These are phyloP conservation scores for Drosophila elegans DNA, from an alignment of 1,140 invertebrate genomes.

Conservation along the genomic window DNA sequence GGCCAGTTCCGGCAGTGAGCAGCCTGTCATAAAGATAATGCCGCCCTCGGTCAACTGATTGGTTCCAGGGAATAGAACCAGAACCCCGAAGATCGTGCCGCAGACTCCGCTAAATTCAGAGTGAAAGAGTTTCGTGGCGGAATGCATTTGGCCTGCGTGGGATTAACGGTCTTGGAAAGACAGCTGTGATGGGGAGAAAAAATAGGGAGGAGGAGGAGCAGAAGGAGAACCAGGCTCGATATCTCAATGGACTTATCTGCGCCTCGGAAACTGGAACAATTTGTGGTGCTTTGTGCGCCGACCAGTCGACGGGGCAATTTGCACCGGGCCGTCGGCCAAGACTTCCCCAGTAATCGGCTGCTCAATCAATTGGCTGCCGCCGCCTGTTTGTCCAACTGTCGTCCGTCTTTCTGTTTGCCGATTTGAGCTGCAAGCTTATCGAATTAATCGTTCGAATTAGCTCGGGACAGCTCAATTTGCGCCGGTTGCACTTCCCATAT, in stretches of 20 bases:
- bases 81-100: slow-evolving; percentile 34
- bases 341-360: slow-evolving; percentile 68
- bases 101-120: slow-evolving; percentile 11
- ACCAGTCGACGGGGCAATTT: slow-evolving; percentile 61
- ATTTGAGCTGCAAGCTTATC: slow-evolving; percentile 76
- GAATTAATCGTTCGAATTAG: slow-evolving; percentile 81
- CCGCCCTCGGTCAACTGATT: slow-evolving; percentile 24
- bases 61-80: slow-evolving; percentile 20
- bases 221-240: slow-evolving; percentile 11
- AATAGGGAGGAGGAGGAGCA: not conserved
- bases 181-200: slow-evolving; percentile 14
- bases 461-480: slow-evolving; percentile 71
- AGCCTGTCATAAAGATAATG: slow-evolving; percentile 47
- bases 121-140: slow-evolving; percentile 15
- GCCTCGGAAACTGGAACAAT: slow-evolving; percentile 56
- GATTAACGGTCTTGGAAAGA: slow-evolving; percentile 49
- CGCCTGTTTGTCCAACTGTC: slow-evolving; percentile 69
- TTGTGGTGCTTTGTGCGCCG: slow-evolving; percentile 28
- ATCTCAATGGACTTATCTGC: slow-evolving; percentile 71
- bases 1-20: slow-evolving; percentile 16
- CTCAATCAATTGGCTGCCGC: slow-evolving; percentile 76
- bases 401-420: slow-evolving; percentile 40
- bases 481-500: slow-evolving; percentile 15
- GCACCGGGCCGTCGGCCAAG: slow-evolving; percentile 43
- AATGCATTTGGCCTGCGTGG: slow-evolving; percentile 47